Percentiles rank a stretch among this genome's conserved stretches.
These are phyloP conservation scores for Eristalis intricaria DNA, from an alignment of 2,888 invertebrate species.

Conservation along the genomic window DNA sequence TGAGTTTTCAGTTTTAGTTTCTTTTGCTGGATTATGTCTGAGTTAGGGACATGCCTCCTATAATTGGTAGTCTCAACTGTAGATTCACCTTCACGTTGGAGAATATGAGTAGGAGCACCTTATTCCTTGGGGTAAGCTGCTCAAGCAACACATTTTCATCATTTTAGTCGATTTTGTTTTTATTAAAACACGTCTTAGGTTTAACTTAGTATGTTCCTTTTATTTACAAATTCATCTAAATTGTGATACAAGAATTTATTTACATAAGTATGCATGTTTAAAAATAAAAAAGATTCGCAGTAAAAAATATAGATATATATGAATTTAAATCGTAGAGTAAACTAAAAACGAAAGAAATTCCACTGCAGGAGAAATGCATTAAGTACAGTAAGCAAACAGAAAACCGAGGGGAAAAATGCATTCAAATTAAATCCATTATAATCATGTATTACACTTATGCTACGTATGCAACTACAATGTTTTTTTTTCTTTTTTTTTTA, in stretches of 20 bases:
- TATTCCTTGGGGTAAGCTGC: too few species aligned
- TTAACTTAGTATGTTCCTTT: slow-evolving; percentile 23
- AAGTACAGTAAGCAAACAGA: slow-evolving; percentile 51
- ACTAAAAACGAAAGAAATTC: slow-evolving; percentile 13
- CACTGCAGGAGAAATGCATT: slow-evolving; percentile 51
- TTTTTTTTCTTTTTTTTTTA: neutral
- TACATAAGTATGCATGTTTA: slow-evolving; percentile 39
- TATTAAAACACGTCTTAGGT: neutral
- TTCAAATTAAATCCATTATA: slow-evolving; percentile 16
- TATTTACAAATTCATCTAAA: slow-evolving; percentile 70
- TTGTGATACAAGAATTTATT: slow-evolving; percentile 59
- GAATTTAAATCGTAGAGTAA: neutral
- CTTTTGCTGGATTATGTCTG: too few species aligned
- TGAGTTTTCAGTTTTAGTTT: neutral
- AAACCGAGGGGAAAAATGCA: slow-evolving; percentile 5
- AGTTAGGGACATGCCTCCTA: too few species aligned
- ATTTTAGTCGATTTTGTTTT: too few species aligned
- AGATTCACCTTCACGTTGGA: too few species aligned
- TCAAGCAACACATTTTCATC: too few species aligned
- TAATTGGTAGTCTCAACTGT: too few species aligned
- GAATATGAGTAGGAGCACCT: too few species aligned
- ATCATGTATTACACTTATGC: slow-evolving; percentile 44
- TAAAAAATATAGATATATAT: neutral
- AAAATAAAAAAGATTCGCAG: neutral
- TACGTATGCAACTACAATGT: slow-evolving; percentile 18